A percentile compares a stretch with the other conserved stretches of the same genome.
These are phyloP conservation scores for Oryctolagus cuniculus DNA, from an alignment of 2,113 vertebrate genomes.

Conservation along the genomic window mOryCun1.1 NC_091439.1:123108501-123109000, in stretches of 20 bases:
- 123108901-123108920: too few relatives aligned
- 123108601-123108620: background rate
- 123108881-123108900: too few relatives aligned
- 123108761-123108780: background rate
- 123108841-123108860: too few relatives aligned
- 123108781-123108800: background rate
- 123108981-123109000: too few relatives aligned
- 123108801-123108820: background rate
- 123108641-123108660: background rate
- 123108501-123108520: constrained; percentile 85
- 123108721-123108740: background rate
- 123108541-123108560: background rate
- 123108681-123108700: background rate
- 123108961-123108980: too few relatives aligned
- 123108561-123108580: background rate
- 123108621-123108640: background rate
- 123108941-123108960: too few relatives aligned
- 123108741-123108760: background rate
- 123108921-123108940: too few relatives aligned
- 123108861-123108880: too few relatives aligned
- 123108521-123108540: constrained; percentile 50
- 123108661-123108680: background rate
- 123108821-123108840: too few relatives aligned
- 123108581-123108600: background rate
- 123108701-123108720: background rate